Conservation (phyloP, 2,888 invertebrate genomes). For the Brachycybe producta region DNA sequence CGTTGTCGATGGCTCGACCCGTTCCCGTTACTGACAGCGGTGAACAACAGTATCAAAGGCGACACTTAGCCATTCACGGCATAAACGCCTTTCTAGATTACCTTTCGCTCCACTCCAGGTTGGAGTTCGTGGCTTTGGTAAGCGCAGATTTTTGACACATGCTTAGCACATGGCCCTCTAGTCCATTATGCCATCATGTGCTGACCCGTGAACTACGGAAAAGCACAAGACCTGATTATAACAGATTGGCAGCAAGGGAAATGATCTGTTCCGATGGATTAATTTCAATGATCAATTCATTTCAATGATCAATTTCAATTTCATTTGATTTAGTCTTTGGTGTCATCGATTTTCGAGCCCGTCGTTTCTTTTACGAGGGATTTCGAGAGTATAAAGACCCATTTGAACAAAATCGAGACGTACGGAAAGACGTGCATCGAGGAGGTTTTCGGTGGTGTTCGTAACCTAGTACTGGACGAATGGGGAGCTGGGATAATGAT, state of each 20-base stretch:
- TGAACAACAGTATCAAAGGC: constrained; percentile 39
- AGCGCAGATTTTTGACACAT: constrained; percentile 26
- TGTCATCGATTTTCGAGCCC: constrained; percentile 35
- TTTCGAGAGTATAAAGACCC: constrained; percentile 61
- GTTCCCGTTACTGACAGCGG: constrained; percentile 39
- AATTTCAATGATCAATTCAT: not conserved
- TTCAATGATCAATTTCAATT: not conserved
- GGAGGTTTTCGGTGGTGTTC: constrained; percentile 62
- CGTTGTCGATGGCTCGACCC: constrained; percentile 55
- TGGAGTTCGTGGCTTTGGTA: constrained; percentile 60
- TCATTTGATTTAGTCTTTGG: constrained; percentile 30
- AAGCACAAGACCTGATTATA: too few species aligned
- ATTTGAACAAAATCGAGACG: constrained; percentile 55
- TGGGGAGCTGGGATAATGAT: constrained; percentile 76
- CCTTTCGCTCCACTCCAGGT: constrained; percentile 47
- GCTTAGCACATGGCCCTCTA: not conserved
- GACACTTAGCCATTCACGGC: constrained; percentile 51
- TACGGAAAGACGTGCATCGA: constrained; percentile 71
- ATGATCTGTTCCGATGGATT: too few species aligned
- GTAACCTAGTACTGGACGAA: constrained; percentile 63
- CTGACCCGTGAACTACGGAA: too few species aligned
- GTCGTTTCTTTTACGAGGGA: constrained; percentile 77
- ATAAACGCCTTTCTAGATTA: constrained; percentile 52
- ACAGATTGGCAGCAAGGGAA: too few species aligned
- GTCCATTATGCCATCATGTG: not conserved